These are phyloP conservation scores for Drosophila persimilis DNA, from an alignment of 1,140 invertebrate species.

Conservation along the genomic window DNA sequence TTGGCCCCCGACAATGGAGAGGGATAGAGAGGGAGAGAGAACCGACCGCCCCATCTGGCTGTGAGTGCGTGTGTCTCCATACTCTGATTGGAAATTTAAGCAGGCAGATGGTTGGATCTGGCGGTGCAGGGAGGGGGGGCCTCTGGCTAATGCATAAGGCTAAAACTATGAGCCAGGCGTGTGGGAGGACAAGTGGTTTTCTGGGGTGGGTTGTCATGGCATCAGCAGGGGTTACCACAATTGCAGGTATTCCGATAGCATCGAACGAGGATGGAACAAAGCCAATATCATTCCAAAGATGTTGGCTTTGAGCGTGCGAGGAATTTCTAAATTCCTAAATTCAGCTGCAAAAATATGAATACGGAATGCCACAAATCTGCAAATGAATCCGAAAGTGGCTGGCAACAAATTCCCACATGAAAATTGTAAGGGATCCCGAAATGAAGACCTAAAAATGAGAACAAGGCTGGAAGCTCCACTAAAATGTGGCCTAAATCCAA, in stretches of 20 bases:
- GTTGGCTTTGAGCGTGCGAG: conserved; percentile 16
- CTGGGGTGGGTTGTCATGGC: conserved; percentile 10
- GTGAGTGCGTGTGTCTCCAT: conserved; percentile 24
- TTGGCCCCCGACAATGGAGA: conserved; percentile 21
- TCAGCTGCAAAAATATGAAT: conserved; percentile 9
- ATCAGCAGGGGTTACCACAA: conserved; percentile 1
- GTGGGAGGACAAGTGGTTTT: conserved; percentile 5
- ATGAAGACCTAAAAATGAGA: neutral
- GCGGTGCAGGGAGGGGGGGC: neutral
- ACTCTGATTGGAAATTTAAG: conserved; percentile 55
- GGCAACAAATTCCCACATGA: neutral
- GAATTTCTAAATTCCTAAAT: conserved; percentile 36
- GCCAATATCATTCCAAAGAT: conserved; percentile 43
- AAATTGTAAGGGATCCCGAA: neutral
- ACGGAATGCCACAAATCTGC: conserved; percentile 1
- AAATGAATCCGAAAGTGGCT: neutral
- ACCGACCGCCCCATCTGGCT: conserved; percentile 10
- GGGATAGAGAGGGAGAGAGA: too few relatives aligned
- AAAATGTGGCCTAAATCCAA: too few relatives aligned
- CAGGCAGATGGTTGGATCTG: conserved; percentile 3
- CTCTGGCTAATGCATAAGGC: conserved; percentile 39
- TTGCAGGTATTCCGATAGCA: conserved; percentile 39
- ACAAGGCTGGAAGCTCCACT: too few relatives aligned
- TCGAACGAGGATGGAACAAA: conserved; percentile 1
- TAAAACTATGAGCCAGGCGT: conserved; percentile 37